These are phyloP conservation scores for Drepana falcataria DNA, from an alignment of 2,888 invertebrate species.

Conservation along the genomic window DNA sequence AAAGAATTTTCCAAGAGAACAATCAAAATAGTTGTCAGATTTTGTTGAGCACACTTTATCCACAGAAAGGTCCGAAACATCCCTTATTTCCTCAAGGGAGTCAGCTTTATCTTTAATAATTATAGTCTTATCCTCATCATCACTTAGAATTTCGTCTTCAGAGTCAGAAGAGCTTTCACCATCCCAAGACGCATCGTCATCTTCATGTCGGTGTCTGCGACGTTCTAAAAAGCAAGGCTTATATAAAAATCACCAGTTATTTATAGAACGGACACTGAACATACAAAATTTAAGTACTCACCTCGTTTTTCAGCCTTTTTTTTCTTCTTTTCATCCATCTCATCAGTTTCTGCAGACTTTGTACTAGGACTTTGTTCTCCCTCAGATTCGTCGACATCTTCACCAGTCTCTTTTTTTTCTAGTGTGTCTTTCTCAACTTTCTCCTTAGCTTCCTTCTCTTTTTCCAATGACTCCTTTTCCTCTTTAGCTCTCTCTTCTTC, in stretches of 20 bases:
- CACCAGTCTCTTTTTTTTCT: slow-evolving; percentile 41
- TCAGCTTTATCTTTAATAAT: slow-evolving; percentile 77
- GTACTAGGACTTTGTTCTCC: slow-evolving; percentile 16
- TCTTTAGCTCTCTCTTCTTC: slow-evolving; percentile 80
- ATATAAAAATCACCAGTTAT: not conserved
- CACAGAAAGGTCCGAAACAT: slow-evolving; percentile 52
- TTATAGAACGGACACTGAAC: not conserved
- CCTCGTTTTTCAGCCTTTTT: slow-evolving; percentile 51
- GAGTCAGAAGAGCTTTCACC: slow-evolving; percentile 74
- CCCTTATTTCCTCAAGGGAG: slow-evolving; percentile 69
- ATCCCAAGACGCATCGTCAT: slow-evolving; percentile 79
- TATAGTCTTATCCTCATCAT: slow-evolving; percentile 59
- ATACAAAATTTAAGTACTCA: slow-evolving; percentile 14
- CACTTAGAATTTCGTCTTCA: slow-evolving; percentile 65
- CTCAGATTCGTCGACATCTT: slow-evolving; percentile 42
- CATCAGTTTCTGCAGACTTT: slow-evolving; percentile 25
- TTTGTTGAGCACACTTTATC: slow-evolving; percentile 59
- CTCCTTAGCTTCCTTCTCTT: slow-evolving; percentile 49
- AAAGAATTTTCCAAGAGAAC: slow-evolving; percentile 93
- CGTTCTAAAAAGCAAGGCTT: slow-evolving; percentile 30
- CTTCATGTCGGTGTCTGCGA: slow-evolving; percentile 50
- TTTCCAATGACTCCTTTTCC: slow-evolving; percentile 58
- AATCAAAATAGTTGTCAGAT: slow-evolving; percentile 87
- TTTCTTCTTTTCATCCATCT: slow-evolving; percentile 40
- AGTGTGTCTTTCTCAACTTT: slow-evolving; percentile 38